Evolutionary conservation across 2,113 vertebrate species (phyloP).

Genomic region (Cettia cetti): DNA sequence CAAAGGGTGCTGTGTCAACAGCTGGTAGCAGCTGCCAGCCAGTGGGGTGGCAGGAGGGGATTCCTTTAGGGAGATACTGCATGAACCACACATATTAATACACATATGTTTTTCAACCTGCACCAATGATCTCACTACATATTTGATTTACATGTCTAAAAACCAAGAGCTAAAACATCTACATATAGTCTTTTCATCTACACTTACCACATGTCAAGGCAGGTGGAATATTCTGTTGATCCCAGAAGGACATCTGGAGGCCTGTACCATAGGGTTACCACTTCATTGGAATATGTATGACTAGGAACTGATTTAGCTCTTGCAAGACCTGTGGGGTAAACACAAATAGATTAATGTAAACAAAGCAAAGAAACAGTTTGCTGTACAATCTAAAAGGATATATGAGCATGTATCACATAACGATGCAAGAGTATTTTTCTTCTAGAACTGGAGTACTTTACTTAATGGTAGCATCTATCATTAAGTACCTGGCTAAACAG

Average conservation of each 20-base stretch:
- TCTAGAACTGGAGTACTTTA: not conserved
- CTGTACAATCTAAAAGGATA: not conserved
- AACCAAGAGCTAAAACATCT: not conserved
- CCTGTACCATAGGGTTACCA: conserved; percentile 96
- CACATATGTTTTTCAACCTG: not conserved
- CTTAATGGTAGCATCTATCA: not conserved
- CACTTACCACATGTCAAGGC: conserved; percentile 97
- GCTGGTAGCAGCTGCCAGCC: not conserved
- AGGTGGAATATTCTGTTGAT: conserved; percentile 96
- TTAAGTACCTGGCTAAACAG: not conserved
- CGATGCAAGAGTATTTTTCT: not conserved
- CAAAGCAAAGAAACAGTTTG: not conserved
- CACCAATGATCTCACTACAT: not conserved
- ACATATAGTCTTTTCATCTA: not conserved
- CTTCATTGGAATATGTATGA: conserved; percentile 97
- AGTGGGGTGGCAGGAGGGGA: not conserved
- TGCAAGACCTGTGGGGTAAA: conserved; percentile 82
- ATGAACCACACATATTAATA: not conserved
- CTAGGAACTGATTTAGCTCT: conserved; percentile 95
- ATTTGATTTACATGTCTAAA: not conserved
- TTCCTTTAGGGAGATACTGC: not conserved
- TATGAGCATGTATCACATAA: not conserved
- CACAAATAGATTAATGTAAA: conserved; percentile 2
- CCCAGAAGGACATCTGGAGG: conserved; percentile 95
- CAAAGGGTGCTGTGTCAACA: not conserved